A percentile compares a stretch with the other conserved stretches of the same genome.
Conservation (phyloP, 2,888 invertebrate species). For the Notodonta ziczac region DNA sequence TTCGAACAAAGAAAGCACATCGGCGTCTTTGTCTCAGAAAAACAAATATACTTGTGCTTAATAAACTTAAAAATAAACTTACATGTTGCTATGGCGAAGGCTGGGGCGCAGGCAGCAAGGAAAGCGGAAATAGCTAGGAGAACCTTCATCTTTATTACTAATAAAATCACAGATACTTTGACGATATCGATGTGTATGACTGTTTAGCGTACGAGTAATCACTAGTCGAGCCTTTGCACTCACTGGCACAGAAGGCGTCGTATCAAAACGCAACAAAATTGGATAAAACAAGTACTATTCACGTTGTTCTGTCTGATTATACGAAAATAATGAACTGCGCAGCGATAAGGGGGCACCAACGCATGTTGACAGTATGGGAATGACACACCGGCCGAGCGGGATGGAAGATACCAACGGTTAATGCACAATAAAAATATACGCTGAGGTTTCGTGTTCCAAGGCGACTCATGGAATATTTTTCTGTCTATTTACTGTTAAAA, state of each 20-base stretch:
- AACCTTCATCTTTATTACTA: slow-evolving; percentile 82
- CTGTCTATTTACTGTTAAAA: slow-evolving; percentile 15
- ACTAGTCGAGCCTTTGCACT: slow-evolving; percentile 91
- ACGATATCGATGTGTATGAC: slow-evolving; percentile 53
- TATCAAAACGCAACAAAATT: slow-evolving; percentile 64
- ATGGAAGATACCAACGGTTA: slow-evolving; percentile 47
- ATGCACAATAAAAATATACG: slow-evolving; percentile 50
- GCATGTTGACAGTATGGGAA: slow-evolving; percentile 70
- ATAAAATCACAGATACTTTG: slow-evolving; percentile 80
- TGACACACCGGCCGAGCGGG: slow-evolving; percentile 63
- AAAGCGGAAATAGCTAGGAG: slow-evolving; percentile 78
- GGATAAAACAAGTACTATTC: slow-evolving; percentile 58
- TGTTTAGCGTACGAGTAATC: slow-evolving; percentile 53
- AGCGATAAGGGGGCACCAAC: slow-evolving; percentile 73
- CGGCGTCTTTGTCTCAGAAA: background rate
- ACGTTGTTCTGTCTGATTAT: slow-evolving; percentile 60
- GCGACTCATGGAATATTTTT: slow-evolving; percentile 55
- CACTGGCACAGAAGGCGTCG: slow-evolving; percentile 96
- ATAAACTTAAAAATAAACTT: slow-evolving; percentile 67
- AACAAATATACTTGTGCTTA: background rate
- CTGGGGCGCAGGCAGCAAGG: slow-evolving; percentile 77
- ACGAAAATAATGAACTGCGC: slow-evolving; percentile 75
- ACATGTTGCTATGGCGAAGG: slow-evolving; percentile 86
- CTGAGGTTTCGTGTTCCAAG: slow-evolving; percentile 80
- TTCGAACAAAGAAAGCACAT: background rate